A percentile compares a stretch with the other conserved stretches of the same genome.
These are phyloP conservation scores for Corapipo altera DNA, from an alignment of 2,113 vertebrate genomes.

Conservation along the genomic window DNA sequence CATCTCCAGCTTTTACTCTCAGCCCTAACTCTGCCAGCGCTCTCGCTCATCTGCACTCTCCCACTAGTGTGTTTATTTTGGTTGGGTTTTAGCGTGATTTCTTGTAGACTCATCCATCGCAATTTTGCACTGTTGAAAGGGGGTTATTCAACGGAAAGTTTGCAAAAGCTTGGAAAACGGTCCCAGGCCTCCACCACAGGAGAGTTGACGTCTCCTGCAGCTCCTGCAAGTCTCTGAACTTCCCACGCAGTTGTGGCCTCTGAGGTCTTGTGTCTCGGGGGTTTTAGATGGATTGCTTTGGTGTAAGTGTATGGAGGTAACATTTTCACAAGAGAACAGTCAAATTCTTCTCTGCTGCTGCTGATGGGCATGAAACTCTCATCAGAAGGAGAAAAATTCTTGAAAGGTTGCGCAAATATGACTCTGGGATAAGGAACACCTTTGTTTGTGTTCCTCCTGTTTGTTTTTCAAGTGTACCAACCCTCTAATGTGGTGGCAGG, in stretches of 20 bases:
- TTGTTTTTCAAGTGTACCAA: background rate
- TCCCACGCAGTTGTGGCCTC: background rate
- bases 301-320: conserved; percentile 18
- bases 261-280: background rate
- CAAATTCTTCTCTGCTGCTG: background rate
- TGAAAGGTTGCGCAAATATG: background rate
- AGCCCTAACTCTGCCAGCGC: conserved; percentile 63
- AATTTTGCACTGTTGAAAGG: conserved; percentile 61
- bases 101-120: conserved; percentile 75
- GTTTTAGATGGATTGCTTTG: background rate
- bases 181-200: background rate
- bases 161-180: conserved; percentile 24
- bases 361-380: background rate
- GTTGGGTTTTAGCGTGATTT: conserved; percentile 61
- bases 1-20: conserved; percentile 78
- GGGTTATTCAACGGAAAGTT: conserved; percentile 62
- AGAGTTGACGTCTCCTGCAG: background rate
- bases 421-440: background rate
- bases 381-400: background rate
- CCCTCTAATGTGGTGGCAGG: background rate
- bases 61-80: conserved; percentile 63
- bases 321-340: conserved; percentile 65
- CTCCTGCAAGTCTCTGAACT: background rate
- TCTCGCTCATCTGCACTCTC: conserved; percentile 60
- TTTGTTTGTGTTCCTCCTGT: background rate